These are phyloP conservation scores for Drosophila bunnanda DNA, from an alignment of 2,888 invertebrate genomes.

Conservation along the genomic window DNA sequence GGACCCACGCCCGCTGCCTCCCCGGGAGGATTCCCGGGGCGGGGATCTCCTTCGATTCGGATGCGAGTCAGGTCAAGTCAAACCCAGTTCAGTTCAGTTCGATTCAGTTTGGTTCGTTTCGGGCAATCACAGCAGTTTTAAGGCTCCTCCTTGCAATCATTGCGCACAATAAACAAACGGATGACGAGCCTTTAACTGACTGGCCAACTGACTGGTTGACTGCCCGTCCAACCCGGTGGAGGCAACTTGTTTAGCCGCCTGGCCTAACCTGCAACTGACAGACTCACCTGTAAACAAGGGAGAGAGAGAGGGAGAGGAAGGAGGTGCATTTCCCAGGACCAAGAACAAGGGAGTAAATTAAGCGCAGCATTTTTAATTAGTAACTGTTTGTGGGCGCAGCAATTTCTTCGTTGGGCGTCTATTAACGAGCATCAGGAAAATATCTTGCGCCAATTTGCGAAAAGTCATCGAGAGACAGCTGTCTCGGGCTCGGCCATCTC, in stretches of 20 bases:
- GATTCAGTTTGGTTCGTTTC: constrained; percentile 30
- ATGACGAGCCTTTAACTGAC: constrained; percentile 80
- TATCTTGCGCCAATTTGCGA: constrained; percentile 52
- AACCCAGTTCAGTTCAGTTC: constrained; percentile 41
- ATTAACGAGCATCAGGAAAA: constrained; percentile 50
- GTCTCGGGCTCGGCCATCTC: background rate
- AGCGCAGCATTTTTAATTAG: constrained; percentile 65
- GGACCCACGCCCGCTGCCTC: constrained; percentile 37
- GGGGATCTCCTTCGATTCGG: constrained; percentile 17
- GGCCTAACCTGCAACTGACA: constrained; percentile 49
- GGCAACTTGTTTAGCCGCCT: constrained; percentile 66
- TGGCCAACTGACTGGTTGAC: constrained; percentile 49
- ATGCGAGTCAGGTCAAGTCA: constrained; percentile 59
- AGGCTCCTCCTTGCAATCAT: constrained; percentile 69
- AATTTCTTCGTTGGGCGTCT: constrained; percentile 20
- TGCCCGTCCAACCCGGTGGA: constrained; percentile 11
- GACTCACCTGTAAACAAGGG: constrained; percentile 22
- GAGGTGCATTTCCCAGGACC: background rate
- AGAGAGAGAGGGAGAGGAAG: background rate
- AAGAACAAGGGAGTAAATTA: constrained; percentile 40
- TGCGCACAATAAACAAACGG: constrained; percentile 77
- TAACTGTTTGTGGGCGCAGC: constrained; percentile 24
- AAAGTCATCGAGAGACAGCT: constrained; percentile 34
- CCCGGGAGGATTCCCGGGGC: constrained; percentile 5
- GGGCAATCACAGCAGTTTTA: constrained; percentile 75